phyloP scores from a whole-genome alignment of 2,888 invertebrate genomes.

The Drosophila mayaguana region DNA sequence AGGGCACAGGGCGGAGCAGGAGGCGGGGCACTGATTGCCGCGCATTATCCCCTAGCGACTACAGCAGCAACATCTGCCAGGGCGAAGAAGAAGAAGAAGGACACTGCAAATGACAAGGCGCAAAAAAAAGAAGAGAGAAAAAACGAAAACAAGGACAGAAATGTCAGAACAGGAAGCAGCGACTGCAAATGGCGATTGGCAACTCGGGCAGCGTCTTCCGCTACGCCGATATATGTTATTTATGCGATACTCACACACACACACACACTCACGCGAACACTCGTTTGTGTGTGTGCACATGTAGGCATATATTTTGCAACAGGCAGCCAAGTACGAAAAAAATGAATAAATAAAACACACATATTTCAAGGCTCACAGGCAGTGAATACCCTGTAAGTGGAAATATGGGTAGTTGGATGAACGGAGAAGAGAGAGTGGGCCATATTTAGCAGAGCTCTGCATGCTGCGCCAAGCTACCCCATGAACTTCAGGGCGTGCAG shows the following conservation, averaged over 20 bases:
- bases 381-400: constrained; percentile 2
- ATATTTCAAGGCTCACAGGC: constrained; percentile 25
- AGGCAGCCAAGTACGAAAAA: constrained; percentile 30
- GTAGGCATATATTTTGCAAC: constrained; percentile 59
- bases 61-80: background rate
- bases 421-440: background rate
- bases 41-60: constrained; percentile 63
- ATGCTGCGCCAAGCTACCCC: no score
- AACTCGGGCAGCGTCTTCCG: constrained; percentile 50
- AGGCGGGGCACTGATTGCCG: constrained; percentile 55
- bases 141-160: background rate
- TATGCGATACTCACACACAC: constrained; percentile 43
- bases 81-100: background rate
- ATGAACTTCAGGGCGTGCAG: no score
- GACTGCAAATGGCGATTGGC: constrained; percentile 40
- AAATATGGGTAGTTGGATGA: background rate
- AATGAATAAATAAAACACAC: constrained; percentile 15
- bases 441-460: no score
- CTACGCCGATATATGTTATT: constrained; percentile 63
- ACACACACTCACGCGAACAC: constrained; percentile 23
- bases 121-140: background rate
- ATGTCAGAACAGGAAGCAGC: constrained; percentile 40
- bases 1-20: background rate
- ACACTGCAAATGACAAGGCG: constrained; percentile 28
- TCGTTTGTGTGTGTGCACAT: background rate